These are phyloP conservation scores for Sesia bembeciformis DNA, from an alignment of 2,888 invertebrate genomes.

Conservation along the genomic window DNA sequence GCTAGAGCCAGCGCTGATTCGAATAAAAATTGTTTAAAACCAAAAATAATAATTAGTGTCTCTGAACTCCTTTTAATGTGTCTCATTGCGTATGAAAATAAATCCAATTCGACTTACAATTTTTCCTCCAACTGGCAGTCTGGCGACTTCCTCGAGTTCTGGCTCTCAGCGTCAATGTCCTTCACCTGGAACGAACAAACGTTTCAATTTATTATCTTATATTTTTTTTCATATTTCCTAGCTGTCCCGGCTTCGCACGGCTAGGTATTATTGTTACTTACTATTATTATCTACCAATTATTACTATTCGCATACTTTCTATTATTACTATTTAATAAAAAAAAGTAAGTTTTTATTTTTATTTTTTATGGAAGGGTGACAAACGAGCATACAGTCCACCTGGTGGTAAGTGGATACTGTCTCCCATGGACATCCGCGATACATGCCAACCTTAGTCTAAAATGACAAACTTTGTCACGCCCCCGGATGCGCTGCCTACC, in stretches of 20 bases:
- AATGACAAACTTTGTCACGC: no score
- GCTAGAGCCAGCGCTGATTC: no score
- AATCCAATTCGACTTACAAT: slow-evolving; percentile 39
- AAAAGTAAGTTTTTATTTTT: neutral
- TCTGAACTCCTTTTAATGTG: no score
- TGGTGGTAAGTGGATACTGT: neutral
- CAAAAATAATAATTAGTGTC: no score
- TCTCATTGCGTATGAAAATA: neutral
- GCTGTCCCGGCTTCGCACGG: neutral
- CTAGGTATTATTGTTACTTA: neutral
- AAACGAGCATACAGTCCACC: neutral
- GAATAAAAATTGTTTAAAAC: no score
- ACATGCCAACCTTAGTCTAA: no score
- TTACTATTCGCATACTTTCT: neutral
- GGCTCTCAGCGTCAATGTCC: slow-evolving; percentile 61
- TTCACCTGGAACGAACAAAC: slow-evolving; percentile 38
- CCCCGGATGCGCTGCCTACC: no score
- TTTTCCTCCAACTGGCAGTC: slow-evolving; percentile 55
- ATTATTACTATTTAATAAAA: neutral
- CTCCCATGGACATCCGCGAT: neutral
- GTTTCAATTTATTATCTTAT: neutral
- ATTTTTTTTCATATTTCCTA: neutral
- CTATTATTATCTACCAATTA: neutral
- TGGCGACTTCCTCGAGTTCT: slow-evolving; percentile 34
- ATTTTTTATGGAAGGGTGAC: neutral